These are phyloP conservation scores for Anoplophora glabripennis DNA, from an alignment of 1,140 invertebrate genomes.

Conservation along the genomic window DNA sequence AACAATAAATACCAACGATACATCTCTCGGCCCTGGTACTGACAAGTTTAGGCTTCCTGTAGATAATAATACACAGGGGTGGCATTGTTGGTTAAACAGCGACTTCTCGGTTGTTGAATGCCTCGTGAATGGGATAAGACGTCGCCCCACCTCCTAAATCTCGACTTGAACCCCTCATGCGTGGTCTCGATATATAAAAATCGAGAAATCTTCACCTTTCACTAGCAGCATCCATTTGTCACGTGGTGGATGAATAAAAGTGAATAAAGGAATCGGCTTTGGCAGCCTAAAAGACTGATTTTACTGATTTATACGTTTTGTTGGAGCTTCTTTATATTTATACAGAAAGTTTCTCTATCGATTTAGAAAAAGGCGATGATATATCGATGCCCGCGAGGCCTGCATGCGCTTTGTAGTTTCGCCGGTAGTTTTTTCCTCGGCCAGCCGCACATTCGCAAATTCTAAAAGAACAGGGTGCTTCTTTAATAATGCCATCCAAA, in stretches of 20 bases:
- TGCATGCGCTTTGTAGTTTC: background rate
- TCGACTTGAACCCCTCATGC: slow-evolving; percentile 22
- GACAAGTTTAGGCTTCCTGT: slow-evolving; percentile 2
- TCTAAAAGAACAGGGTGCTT: no score
- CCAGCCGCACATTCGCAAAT: background rate
- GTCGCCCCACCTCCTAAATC: background rate
- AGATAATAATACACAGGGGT: slow-evolving; percentile 5
- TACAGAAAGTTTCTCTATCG: slow-evolving; percentile 20
- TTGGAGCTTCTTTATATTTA: slow-evolving; percentile 32
- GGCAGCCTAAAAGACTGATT: slow-evolving; percentile 33
- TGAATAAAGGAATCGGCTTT: slow-evolving; percentile 25
- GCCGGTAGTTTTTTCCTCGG: background rate
- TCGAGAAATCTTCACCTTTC: slow-evolving; percentile 48
- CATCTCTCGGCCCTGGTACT: background rate
- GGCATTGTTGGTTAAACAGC: slow-evolving; percentile 6
- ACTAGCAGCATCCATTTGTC: slow-evolving; percentile 49
- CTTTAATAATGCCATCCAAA: no score
- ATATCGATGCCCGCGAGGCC: background rate
- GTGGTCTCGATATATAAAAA: slow-evolving; percentile 41
- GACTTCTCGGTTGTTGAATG: slow-evolving; percentile 8
- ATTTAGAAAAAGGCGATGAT: slow-evolving; percentile 1
- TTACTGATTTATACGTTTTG: slow-evolving; percentile 31
- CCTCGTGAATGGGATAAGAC: slow-evolving; percentile 10
- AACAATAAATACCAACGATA: slow-evolving; percentile 6
- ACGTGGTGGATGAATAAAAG: slow-evolving; percentile 23